These are phyloP conservation scores for Gasterosteus aculeatus DNA, from an alignment of 2,113 vertebrate genomes.

Conservation along the genomic window DNA sequence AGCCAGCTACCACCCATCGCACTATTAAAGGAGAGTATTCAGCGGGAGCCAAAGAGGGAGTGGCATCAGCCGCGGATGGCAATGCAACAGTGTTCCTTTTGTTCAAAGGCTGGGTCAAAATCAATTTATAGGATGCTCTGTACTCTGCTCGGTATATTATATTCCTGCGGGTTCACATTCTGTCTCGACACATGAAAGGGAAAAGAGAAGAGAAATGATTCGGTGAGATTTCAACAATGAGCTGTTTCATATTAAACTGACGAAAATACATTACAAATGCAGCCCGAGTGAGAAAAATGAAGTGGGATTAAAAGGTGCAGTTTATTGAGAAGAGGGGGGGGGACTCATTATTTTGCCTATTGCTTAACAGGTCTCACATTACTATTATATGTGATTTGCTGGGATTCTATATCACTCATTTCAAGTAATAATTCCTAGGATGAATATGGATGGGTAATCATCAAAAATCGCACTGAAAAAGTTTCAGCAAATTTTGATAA, in stretches of 20 bases:
- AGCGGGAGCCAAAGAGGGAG: slow-evolving; percentile 90
- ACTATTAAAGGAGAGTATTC: slow-evolving; percentile 93
- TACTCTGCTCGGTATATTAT: slow-evolving; percentile 51
- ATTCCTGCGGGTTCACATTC: slow-evolving; percentile 59
- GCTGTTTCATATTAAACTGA: slow-evolving; percentile 41
- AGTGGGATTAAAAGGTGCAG: slow-evolving; percentile 57
- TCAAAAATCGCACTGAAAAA: not conserved
- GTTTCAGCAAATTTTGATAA: slow-evolving; percentile 9
- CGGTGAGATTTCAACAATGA: slow-evolving; percentile 49
- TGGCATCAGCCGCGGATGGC: slow-evolving; percentile 88
- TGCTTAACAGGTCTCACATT: slow-evolving; percentile 43
- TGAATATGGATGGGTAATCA: slow-evolving; percentile 26
- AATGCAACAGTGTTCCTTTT: slow-evolving; percentile 91
- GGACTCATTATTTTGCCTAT: slow-evolving; percentile 54
- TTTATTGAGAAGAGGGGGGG: slow-evolving; percentile 31
- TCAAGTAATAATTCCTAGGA: slow-evolving; percentile 9
- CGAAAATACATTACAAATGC: slow-evolving; percentile 44
- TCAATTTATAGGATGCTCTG: slow-evolving; percentile 76
- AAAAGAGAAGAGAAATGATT: slow-evolving; percentile 29
- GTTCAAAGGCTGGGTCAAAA: slow-evolving; percentile 82
- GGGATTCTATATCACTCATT: slow-evolving; percentile 24
- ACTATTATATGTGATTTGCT: slow-evolving; percentile 29
- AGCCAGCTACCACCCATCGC: slow-evolving; percentile 84
- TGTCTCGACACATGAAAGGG: slow-evolving; percentile 41
- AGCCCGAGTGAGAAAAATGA: slow-evolving; percentile 13